Evolutionary conservation across 1,140 invertebrate genomes (phyloP), one percentile per base, ranked within the genome.

Genomic region (Eubasilissa regina): DNA sequence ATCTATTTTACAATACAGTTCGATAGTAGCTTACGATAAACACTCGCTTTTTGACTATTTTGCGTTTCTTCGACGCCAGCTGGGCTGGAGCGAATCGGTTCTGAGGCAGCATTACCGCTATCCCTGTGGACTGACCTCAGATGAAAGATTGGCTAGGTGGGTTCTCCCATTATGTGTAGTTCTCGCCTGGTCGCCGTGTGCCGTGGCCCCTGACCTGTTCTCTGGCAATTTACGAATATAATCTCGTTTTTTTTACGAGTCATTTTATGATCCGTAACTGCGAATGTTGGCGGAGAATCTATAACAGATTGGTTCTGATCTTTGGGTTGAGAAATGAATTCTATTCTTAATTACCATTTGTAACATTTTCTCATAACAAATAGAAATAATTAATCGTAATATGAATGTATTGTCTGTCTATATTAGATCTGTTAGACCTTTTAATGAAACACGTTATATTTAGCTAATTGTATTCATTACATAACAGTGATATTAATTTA

Each of bases 121-220:
- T 53, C 17, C 15, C 55, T 15, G 55, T 21, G n/a, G 15, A 15
- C 17, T 58, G 55, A 58, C 55, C 55, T 21, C 10, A 19, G 55
- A 58, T 0, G 55, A 15, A 15, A 58, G 55, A 58, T 58, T 11
- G 15, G n/a, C 55, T 17, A 13, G n/a, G n/a, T 17, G 53, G 53
- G 53, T 55, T 55, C 25, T n/a, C 55, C 13, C 55, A 58, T 58
- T 58, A 15, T 58, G 55, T 58, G 55, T 58, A 58, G 21, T 58
- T 58, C 55, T 58, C 55, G 55, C 55, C 55, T 58, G 25, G 25
- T 6, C 17, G 55, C 21, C 17, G 55, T 58, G 55, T 15, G 17
- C 13, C 55, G n/a, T 58, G 55, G 21, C 55, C 55, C 55, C 55
- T 58, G 55, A 58, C 21, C 55, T 6, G 1, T 9, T 11, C 55